Conservation (phyloP, 2,113 vertebrate species). For the Epinephelus moara region DNA sequence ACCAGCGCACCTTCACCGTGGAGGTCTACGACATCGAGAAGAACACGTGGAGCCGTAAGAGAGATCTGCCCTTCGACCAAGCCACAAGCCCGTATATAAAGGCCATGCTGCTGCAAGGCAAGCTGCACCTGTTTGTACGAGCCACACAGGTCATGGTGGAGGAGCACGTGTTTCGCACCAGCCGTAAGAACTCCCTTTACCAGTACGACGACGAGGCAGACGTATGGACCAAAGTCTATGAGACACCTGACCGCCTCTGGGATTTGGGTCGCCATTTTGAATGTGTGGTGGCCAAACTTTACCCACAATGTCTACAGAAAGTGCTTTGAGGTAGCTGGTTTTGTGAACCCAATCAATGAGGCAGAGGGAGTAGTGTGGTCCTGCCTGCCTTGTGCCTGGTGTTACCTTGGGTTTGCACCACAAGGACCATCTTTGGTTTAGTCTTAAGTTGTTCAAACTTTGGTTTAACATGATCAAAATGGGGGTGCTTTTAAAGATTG, state of each 20-base stretch:
- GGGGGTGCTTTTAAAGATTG: conserved; percentile 91
- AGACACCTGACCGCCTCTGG: conserved; percentile 98
- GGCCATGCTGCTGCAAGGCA: conserved; percentile 92
- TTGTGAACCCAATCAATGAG: conserved; percentile 54
- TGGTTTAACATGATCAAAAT: conserved; percentile 82
- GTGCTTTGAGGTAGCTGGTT: conserved; percentile 88
- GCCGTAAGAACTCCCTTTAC: conserved; percentile 98
- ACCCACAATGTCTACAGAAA: conserved; percentile 99
- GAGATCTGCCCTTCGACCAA: conserved; percentile 96
- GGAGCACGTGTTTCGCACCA: conserved; percentile 98
- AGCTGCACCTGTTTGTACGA: conserved; percentile 95
- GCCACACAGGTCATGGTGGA: conserved; percentile 99
- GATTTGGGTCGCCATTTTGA: conserved; percentile 99
- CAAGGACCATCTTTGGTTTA: conserved; percentile 68
- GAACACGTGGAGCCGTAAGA: conserved; percentile 93
- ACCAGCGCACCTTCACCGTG: conserved; percentile 96
- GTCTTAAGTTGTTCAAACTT: conserved; percentile 80
- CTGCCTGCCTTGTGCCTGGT: conserved; percentile 81
- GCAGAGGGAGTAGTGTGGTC: conserved; percentile 60
- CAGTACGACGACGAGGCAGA: conserved; percentile 94
- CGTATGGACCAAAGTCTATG: conserved; percentile 95
- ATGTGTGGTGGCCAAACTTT: conserved; percentile 99
- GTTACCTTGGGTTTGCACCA: conserved; percentile 76
- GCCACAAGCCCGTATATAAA: conserved; percentile 98
- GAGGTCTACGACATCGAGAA: conserved; percentile 97